A percentile compares a stretch with the other conserved stretches of the same genome.
Conservation (phyloP, 2,888 invertebrate genomes). For the Stramonita haemastoma region DNA sequence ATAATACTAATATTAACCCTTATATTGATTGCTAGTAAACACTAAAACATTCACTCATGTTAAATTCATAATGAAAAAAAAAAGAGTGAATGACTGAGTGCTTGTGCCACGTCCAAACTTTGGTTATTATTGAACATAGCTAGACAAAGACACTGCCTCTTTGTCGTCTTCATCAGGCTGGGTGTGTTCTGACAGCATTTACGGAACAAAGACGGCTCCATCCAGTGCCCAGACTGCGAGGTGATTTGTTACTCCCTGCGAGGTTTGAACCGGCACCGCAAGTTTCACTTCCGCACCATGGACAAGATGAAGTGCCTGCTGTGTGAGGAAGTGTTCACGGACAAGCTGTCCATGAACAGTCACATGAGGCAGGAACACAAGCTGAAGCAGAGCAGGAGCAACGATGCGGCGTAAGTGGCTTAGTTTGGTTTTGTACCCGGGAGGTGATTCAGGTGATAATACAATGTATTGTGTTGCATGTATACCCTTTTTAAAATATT, state of each 20-base stretch:
- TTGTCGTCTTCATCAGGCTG: neutral
- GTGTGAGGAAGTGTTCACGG: slow-evolving; percentile 11
- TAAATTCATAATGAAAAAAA: no score
- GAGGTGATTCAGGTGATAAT: no score
- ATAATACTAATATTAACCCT: no score
- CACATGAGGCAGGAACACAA: slow-evolving; percentile 6
- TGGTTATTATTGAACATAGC: no score
- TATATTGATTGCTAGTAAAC: no score
- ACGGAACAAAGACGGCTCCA: slow-evolving; percentile 13
- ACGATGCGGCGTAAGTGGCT: neutral
- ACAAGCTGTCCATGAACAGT: slow-evolving; percentile 26
- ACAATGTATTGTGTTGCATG: no score
- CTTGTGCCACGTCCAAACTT: no score
- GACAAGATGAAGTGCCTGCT: slow-evolving; percentile 23
- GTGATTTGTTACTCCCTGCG: slow-evolving; percentile 22
- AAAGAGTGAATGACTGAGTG: no score
- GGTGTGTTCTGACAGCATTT: neutral
- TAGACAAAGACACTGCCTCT: no score
- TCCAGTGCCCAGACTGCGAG: slow-evolving; percentile 27
- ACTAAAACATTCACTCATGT: no score
- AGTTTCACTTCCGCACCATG: slow-evolving; percentile 8
- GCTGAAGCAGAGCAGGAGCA: neutral
- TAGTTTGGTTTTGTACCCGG: neutral
- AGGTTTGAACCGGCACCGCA: slow-evolving; percentile 26
- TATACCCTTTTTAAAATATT: no score